Conservation (phyloP, 2,888 invertebrate species). For the Gryllus longicercus region DNA sequence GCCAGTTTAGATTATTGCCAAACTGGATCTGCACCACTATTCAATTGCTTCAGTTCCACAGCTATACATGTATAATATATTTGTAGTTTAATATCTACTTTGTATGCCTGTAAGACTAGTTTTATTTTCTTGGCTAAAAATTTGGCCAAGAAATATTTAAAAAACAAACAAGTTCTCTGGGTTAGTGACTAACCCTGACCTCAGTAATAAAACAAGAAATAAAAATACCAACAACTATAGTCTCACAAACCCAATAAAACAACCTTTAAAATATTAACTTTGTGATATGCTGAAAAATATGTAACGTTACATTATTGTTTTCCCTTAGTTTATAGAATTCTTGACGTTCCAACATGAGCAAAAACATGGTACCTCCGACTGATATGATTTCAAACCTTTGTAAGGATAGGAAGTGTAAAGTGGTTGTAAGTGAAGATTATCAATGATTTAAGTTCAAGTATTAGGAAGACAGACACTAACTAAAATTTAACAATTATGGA, state of each 20-base stretch:
- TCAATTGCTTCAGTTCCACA: neutral
- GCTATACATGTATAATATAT: neutral
- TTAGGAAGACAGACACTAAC: slow-evolving; percentile 2
- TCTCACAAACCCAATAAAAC: neutral
- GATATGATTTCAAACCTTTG: slow-evolving; percentile 11
- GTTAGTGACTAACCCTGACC: slow-evolving; percentile 23
- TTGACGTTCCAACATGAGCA: slow-evolving; percentile 6
- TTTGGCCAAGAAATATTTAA: neutral
- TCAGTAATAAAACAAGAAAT: neutral
- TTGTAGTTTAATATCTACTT: neutral
- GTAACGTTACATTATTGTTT: slow-evolving; percentile 20
- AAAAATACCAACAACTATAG: neutral
- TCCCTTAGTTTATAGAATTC: neutral
- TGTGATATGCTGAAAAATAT: slow-evolving; percentile 25
- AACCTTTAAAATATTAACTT: neutral
- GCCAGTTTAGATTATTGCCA: neutral
- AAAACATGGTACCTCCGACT: slow-evolving; percentile 3
- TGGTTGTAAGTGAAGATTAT: neutral
- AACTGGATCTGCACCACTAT: slow-evolving; percentile 18
- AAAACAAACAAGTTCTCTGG: neutral
- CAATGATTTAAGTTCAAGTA: neutral
- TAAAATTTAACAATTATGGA: slow-evolving; percentile 20
- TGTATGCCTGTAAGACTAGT: neutral
- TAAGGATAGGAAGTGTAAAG: slow-evolving; percentile 17
- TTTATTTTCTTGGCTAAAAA: neutral